Conservation (phyloP, 2,888 invertebrate species). For the Strigamia crassipes region DNA sequence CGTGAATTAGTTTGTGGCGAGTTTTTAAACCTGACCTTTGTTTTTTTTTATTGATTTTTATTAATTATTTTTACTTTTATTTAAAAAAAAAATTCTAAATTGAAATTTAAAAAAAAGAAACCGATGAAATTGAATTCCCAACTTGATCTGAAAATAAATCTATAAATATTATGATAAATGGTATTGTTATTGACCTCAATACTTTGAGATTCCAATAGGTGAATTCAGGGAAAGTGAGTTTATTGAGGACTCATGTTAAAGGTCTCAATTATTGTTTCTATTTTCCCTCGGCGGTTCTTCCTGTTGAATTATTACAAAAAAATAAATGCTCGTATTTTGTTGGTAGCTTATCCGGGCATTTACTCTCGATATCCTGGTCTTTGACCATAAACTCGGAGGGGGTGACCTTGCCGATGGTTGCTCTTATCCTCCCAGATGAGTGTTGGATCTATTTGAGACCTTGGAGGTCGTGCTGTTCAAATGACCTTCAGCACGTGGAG, state of each 20-base stretch:
- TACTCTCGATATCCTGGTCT: constrained; percentile 46
- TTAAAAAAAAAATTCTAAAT: neutral
- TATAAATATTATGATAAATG: constrained; percentile 16
- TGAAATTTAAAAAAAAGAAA: neutral
- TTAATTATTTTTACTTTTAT: neutral
- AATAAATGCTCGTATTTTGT: neutral
- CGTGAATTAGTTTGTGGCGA: neutral
- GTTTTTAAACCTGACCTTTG: neutral
- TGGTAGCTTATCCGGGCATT: constrained; percentile 16
- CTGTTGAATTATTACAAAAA: neutral
- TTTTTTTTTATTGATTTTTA: neutral
- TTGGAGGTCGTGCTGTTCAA: constrained; percentile 45
- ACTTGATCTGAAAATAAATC: neutral
- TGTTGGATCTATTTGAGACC: constrained; percentile 38
- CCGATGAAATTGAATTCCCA: neutral
- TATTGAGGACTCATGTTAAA: constrained; percentile 16
- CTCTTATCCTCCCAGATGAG: constrained; percentile 37
- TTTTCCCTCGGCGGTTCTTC: neutral
- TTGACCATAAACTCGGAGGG: constrained; percentile 46
- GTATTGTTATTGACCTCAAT: constrained; percentile 37
- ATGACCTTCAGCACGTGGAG: constrained; percentile 45
- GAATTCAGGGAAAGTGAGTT: constrained; percentile 39
- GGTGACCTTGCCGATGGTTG: constrained; percentile 47
- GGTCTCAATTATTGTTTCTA: constrained; percentile 1
- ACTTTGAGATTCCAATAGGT: neutral